A percentile compares a stretch with the other conserved stretches of the same genome.
Evolutionary conservation across 2,113 vertebrate species (phyloP).

Genomic region (Serinus canaria): DNA sequence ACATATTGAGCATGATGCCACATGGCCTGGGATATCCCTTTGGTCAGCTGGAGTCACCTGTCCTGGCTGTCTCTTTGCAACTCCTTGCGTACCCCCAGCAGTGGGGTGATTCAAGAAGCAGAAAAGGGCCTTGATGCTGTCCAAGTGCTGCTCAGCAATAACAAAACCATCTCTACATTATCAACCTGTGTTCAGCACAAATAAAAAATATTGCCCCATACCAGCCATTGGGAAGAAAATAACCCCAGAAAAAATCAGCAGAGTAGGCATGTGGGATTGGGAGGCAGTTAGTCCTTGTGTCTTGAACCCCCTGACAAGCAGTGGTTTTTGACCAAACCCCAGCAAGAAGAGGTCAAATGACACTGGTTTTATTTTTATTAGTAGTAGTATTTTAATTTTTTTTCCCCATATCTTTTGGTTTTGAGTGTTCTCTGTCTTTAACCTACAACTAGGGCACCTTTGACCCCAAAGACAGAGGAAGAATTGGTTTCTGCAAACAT

Average conservation of each 20-base stretch:
- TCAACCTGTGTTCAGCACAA: background rate
- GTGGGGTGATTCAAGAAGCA: background rate
- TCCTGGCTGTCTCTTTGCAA: background rate
- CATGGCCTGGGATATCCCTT: background rate
- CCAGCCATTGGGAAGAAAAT: background rate
- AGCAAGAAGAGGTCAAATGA: background rate
- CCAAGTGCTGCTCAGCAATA: background rate
- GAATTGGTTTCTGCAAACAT: background rate
- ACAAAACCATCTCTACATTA: background rate
- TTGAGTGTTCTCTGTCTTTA: background rate
- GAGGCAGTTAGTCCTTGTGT: background rate
- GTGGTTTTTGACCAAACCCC: background rate
- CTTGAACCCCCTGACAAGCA: background rate
- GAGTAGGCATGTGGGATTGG: background rate
- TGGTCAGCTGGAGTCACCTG: background rate
- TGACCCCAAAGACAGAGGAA: background rate
- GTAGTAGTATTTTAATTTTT: background rate
- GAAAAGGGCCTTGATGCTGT: background rate
- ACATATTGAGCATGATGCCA: background rate
- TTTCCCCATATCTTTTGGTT: background rate
- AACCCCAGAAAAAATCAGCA: background rate
- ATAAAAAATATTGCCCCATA: background rate
- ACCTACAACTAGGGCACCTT: background rate
- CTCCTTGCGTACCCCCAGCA: background rate
- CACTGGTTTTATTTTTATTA: background rate